A percentile compares a stretch with the other conserved stretches of the same genome.
phyloP scores from a whole-genome alignment of 37 sponge, comb jelly and placozoan genomes.

The Agelas oroides region DNA sequence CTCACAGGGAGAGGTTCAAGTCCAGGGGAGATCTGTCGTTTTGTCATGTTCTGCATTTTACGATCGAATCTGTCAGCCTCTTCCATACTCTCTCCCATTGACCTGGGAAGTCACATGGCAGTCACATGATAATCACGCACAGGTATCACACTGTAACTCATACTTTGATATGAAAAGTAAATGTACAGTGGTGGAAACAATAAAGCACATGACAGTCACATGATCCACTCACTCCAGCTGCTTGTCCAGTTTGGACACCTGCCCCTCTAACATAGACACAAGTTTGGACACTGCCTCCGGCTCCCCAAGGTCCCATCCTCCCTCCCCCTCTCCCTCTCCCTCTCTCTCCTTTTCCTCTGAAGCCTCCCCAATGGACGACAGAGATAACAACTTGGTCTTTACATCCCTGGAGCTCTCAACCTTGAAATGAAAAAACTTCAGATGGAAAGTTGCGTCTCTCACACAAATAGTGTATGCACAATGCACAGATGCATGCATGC shows the following conservation, averaged over 20 bases:
- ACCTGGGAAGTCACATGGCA: slow-evolving; percentile 11
- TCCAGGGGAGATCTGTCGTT: slow-evolving; percentile 7
- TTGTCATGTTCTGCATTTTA: slow-evolving; percentile 28
- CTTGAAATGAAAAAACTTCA: too few relatives aligned
- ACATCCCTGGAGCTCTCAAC: too few relatives aligned
- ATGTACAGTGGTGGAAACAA: too few relatives aligned
- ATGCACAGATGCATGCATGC: too few relatives aligned
- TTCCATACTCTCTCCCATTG: slow-evolving; percentile 35
- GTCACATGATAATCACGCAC: slow-evolving; percentile 8
- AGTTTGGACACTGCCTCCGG: slow-evolving; percentile 32
- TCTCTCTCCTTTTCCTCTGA: not conserved
- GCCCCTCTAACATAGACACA: slow-evolving; percentile 39
- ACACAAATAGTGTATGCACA: too few relatives aligned
- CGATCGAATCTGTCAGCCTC: slow-evolving; percentile 43
- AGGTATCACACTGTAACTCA: not conserved
- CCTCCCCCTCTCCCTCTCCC: not conserved
- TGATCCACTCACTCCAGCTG: slow-evolving; percentile 46
- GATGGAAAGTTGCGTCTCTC: too few relatives aligned
- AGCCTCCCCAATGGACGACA: too few relatives aligned
- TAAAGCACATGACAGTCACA: not conserved
- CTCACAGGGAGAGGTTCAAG: slow-evolving; percentile 41
- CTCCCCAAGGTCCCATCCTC: not conserved
- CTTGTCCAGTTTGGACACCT: slow-evolving; percentile 45
- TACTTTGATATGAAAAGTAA: too few relatives aligned
- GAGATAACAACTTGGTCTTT: too few relatives aligned